Evolutionary conservation across 37 sponge, comb jelly and placozoan species (phyloP).

Genomic region (Cladorhizidae sp.): DNA sequence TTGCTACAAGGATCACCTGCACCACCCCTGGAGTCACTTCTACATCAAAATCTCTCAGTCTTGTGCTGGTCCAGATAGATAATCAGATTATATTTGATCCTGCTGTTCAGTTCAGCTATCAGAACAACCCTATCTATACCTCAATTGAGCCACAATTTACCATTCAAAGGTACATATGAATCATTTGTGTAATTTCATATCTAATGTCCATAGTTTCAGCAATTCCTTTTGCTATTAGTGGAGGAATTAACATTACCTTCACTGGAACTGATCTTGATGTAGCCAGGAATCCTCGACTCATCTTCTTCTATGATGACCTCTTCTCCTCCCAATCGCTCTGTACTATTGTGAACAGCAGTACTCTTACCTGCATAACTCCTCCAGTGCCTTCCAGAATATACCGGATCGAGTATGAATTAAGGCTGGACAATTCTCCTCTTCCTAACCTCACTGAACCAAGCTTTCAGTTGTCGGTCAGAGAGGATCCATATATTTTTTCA

Average conservation of each 20-base stretch:
- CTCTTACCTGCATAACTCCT: conserved; percentile 7
- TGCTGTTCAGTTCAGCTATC: conserved; percentile 31
- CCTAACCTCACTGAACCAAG: neutral
- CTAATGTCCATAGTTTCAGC: neutral
- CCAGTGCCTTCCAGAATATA: neutral
- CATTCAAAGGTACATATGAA: conserved; percentile 43
- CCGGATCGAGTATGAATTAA: neutral
- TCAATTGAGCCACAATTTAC: conserved; percentile 16
- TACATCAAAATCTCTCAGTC: neutral
- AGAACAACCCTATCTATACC: conserved; percentile 38
- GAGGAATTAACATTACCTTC: conserved; percentile 50
- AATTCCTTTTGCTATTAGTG: conserved; percentile 11
- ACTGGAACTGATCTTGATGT: conserved; percentile 49
- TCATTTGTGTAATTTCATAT: neutral
- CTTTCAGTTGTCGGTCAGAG: neutral
- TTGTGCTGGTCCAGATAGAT: conserved; percentile 34
- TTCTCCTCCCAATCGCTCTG: neutral
- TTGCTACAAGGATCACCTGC: conserved; percentile 6
- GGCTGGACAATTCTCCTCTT: neutral
- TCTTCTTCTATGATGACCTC: neutral
- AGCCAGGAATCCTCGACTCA: conserved; percentile 8
- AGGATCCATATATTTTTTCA: neutral
- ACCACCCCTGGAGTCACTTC: neutral
- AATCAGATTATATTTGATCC: neutral
- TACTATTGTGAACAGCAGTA: neutral